Percentiles rank a stretch among this genome's conserved stretches.
These are phyloP conservation scores for Adelognathus sp. DNA, from an alignment of 2,888 invertebrate genomes.

Conservation along the genomic window DNA sequence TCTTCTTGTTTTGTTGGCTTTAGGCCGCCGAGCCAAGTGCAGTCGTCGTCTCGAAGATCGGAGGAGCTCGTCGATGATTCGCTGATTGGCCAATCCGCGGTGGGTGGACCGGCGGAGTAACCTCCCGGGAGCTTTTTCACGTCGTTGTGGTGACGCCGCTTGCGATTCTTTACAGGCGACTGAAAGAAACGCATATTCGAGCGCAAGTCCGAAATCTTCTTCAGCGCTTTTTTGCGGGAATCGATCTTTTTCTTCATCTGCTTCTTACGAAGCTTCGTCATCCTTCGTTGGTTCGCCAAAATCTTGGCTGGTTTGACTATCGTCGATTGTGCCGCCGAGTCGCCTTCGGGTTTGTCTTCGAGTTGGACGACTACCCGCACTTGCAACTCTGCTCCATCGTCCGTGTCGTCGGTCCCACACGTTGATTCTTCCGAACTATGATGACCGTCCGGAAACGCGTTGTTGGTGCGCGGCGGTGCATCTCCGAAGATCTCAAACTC, in stretches of 20 bases:
- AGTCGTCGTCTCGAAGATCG: not conserved
- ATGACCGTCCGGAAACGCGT: not conserved
- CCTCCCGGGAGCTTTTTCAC: not conserved
- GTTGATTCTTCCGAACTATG: not conserved
- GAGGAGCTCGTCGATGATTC: not conserved
- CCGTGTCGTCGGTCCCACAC: not conserved
- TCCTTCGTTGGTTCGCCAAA: not conserved
- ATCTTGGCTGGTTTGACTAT: not conserved
- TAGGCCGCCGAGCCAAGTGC: too few species aligned
- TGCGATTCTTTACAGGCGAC: not conserved
- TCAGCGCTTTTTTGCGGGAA: slow-evolving; percentile 15
- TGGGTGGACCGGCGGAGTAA: not conserved
- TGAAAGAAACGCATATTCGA: not conserved
- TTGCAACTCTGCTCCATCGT: not conserved
- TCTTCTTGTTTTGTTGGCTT: too few species aligned
- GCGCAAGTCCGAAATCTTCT: slow-evolving; percentile 12
- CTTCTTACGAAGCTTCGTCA: not conserved
- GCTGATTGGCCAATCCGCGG: too few species aligned
- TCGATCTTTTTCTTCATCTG: not conserved
- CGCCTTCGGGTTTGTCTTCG: too few species aligned
- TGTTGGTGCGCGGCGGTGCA: too few species aligned
- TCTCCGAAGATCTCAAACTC: slow-evolving; percentile 2
- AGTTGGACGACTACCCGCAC: too few species aligned
- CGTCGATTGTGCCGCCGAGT: too few species aligned
- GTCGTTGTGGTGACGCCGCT: not conserved